phyloP scores from a whole-genome alignment of 53 echinoderm and acorn worm genomes.

The Actinopyga echinites region DNA sequence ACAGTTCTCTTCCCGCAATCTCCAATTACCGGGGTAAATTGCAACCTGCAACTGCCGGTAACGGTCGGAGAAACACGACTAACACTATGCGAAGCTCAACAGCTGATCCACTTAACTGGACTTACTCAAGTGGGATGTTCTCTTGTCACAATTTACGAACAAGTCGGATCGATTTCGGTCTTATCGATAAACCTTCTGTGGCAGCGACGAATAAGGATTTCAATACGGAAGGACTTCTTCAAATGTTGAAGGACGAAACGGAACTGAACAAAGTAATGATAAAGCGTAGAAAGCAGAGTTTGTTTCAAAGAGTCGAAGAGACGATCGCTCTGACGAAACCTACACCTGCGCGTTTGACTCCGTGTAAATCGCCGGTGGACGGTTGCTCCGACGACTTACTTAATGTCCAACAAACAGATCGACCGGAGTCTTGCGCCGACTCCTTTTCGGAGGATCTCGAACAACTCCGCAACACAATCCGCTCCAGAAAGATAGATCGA shows the following conservation, averaged over 20 bases:
- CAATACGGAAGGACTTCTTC: not conserved
- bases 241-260: conserved; percentile 1
- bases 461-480: not conserved
- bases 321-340: conserved; percentile 14
- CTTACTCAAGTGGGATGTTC: conserved; percentile 32
- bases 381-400: not conserved
- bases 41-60: conserved; percentile 4
- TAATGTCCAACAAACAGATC: not conserved
- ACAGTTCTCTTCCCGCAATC: conserved; percentile 11
- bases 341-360: not conserved
- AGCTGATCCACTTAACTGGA: conserved; percentile 29
- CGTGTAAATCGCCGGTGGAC: not conserved
- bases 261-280: conserved; percentile 22
- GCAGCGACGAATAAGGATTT: not conserved
- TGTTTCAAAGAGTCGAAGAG: conserved; percentile 27
- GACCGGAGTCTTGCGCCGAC: conserved; percentile 4
- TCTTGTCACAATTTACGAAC: conserved; percentile 26
- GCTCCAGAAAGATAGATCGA: conserved; percentile 1
- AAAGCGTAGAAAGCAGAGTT: not conserved
- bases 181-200: not conserved
- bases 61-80: not conserved
- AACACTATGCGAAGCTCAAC: not conserved
- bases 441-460: conserved; percentile 16
- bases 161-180: not conserved
- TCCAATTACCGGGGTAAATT: not conserved